Evolutionary conservation across 2,113 vertebrate species (phyloP).

Genomic region (Cettia cetti): DNA sequence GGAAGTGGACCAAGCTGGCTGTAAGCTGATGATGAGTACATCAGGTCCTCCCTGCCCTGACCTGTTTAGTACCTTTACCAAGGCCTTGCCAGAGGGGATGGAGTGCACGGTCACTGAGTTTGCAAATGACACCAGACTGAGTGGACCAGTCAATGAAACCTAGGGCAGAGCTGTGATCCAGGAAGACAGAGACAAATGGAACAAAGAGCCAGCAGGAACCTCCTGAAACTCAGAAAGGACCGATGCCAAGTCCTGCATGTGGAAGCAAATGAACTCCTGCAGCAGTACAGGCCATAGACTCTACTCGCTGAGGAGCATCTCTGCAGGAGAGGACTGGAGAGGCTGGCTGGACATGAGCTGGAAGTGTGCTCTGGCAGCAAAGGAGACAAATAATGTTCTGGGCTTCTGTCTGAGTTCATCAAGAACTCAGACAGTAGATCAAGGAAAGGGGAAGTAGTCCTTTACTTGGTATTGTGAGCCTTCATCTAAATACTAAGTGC

Average conservation of each 20-base stretch:
- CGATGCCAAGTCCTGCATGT: background rate
- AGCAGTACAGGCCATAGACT: background rate
- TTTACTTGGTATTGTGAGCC: background rate
- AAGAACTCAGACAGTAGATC: background rate
- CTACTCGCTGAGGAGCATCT: background rate
- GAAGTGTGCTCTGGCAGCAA: background rate
- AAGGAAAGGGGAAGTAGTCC: background rate
- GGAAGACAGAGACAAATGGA: background rate
- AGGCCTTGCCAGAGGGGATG: background rate
- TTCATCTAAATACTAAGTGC: background rate
- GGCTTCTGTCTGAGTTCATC: background rate
- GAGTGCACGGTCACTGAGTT: background rate
- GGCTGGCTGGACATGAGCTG: background rate
- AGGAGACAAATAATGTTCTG: background rate
- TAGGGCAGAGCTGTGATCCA: background rate
- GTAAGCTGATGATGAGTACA: background rate
- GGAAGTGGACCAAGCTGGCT: background rate
- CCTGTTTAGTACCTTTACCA: background rate
- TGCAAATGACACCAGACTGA: background rate
- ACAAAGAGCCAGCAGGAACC: background rate
- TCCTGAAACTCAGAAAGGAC: background rate
- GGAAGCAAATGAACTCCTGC: background rate
- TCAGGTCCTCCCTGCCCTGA: background rate
- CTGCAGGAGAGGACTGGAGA: background rate
- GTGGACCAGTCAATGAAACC: background rate